Conservation (phyloP, 2,113 vertebrate genomes). For the Triplophysa tibetana region DNA sequence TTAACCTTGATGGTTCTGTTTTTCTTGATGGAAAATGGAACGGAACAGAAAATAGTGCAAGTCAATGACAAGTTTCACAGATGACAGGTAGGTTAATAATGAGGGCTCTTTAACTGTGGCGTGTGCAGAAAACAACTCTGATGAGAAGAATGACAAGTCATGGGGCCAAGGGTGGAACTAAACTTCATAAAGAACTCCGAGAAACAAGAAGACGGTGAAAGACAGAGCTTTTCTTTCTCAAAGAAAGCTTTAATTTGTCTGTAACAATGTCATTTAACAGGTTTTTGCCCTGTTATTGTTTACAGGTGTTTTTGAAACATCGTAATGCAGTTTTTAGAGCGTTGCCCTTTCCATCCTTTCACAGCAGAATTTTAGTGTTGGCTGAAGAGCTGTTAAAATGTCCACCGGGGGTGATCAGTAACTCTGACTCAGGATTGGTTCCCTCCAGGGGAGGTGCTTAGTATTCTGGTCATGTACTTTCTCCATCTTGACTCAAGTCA, state of each 20-base stretch:
- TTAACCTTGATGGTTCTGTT: constrained; percentile 43
- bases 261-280: neutral
- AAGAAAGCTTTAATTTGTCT: constrained; percentile 22
- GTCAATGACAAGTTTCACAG: constrained; percentile 49
- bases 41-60: constrained; percentile 46
- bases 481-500: constrained; percentile 32
- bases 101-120: constrained; percentile 53
- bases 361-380: constrained; percentile 3
- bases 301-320: neutral
- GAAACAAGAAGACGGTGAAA: no score
- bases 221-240: no score
- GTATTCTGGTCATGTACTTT: constrained; percentile 29
- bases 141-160: neutral
- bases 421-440: constrained; percentile 34
- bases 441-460: constrained; percentile 42
- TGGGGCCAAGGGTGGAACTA: constrained; percentile 45
- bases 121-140: constrained; percentile 26
- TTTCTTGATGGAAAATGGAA: constrained; percentile 34
- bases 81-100: constrained; percentile 52
- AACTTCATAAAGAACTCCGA: constrained; percentile 34
- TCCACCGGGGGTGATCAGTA: constrained; percentile 43
- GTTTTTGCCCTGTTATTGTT: neutral
- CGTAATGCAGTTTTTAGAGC: neutral
- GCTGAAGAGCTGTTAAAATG: constrained; percentile 12
- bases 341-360: neutral